Evolutionary conservation across 92 coral and sea anemone genomes (phyloP).

Genomic region (Paragorgia papillata): DNA sequence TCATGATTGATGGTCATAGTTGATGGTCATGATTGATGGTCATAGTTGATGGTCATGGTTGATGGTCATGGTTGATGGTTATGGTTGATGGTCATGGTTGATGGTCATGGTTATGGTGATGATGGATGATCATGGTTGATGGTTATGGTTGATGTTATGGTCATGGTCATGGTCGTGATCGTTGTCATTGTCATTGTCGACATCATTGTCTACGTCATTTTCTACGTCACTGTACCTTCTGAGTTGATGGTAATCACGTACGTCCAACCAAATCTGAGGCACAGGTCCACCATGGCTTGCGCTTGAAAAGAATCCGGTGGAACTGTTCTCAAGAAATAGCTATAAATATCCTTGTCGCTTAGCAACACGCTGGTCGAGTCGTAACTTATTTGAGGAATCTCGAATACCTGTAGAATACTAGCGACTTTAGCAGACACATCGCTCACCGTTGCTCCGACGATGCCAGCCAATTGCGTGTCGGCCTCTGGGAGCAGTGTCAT

Average conservation of each 20-base stretch:
- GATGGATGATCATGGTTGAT: no score
- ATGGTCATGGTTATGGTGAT: no score
- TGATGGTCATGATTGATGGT: no score
- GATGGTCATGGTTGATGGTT: no score
- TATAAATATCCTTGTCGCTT: slow-evolving; percentile 78
- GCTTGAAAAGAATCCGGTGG: slow-evolving; percentile 95
- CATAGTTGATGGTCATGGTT: no score
- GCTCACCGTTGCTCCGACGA: slow-evolving; percentile 81
- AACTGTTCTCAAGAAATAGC: slow-evolving; percentile 86
- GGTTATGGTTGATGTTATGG: no score
- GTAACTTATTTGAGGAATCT: slow-evolving; percentile 88
- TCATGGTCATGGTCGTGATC: no score
- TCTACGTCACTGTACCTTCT: no score
- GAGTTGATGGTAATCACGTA: slow-evolving; percentile 74
- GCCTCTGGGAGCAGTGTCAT: slow-evolving; percentile 56
- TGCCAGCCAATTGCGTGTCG: slow-evolving; percentile 57
- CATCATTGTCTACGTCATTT: no score
- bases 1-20: no score
- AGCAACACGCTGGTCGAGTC: slow-evolving; percentile 81
- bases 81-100: no score
- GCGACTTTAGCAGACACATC: slow-evolving; percentile 88
- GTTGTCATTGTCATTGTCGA: no score
- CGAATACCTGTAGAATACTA: slow-evolving; percentile 83
- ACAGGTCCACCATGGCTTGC: slow-evolving; percentile 76
- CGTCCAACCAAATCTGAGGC: slow-evolving; percentile 71